Base-by-base conservation (phyloP, 35 echinoderm and acorn worm species). In the Ophiothrix spiculata region DNA sequence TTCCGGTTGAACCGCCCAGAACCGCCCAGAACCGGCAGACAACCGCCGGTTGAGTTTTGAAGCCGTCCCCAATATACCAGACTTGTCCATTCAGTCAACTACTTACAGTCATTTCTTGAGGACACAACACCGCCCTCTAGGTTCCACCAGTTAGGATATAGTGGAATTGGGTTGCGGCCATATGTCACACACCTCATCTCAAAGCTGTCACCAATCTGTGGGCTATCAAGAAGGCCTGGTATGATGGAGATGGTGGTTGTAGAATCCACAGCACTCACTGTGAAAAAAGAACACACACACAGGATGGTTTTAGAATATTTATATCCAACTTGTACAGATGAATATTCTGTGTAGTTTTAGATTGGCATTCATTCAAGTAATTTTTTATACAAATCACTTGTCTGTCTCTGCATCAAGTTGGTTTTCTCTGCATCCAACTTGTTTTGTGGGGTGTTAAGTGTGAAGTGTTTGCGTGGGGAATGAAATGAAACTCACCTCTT, bases 401-500 rank as follows among this genome's bases (percentile, higher is more conserved):
- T n/a, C n/a, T n/a, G n/a, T n/a, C n/a, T n/a, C n/a, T n/a, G n/a
- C n/a, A n/a, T n/a, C n/a, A n/a, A n/a, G n/a, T n/a, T n/a, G n/a
- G n/a, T n/a, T n/a, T n/a, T n/a, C n/a, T n/a, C n/a, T n/a, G n/a
- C n/a, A n/a, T n/a, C n/a, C n/a, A n/a, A n/a, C n/a, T n/a, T n/a
- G n/a, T n/a, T n/a, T n/a, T n/a, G n/a, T n/a, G n/a, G n/a, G n/a
- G n/a, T n/a, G n/a, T n/a, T n/a, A 19, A 1, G 21, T 1, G 1
- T 1, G 73, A 21, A 2, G 35, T 31, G 73, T 21, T 75, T 14
- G 32, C 31, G 31, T n/a, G 42, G 37, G 34, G 35, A 3, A n/a
- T n/a, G n/a, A n/a, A n/a, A n/a, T n/a, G n/a, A 3, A 35, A 78
- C 94, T 86, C 40, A 97, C 95, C 84, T 85, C 81, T 86, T 29